These are phyloP conservation scores for Panagrolaimus sp. DNA, from an alignment of 1,140 invertebrate genomes.

Conservation along the genomic window DNA sequence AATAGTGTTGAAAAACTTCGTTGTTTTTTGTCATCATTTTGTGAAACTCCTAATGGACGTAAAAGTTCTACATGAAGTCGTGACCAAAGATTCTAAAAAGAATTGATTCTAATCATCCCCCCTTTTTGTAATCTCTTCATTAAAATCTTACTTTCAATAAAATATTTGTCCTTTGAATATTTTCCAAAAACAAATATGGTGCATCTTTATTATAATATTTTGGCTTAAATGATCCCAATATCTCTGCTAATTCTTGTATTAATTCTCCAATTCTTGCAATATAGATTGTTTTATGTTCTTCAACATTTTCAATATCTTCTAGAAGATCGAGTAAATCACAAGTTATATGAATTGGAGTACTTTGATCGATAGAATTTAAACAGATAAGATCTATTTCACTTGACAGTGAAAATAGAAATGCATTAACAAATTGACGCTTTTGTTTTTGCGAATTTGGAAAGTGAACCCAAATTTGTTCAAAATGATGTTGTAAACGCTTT, in stretches of 20 bases:
- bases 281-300: background rate
- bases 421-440: conserved; percentile 7
- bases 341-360: background rate
- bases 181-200: conserved; percentile 10
- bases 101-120: background rate
- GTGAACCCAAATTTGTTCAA: conserved; percentile 10
- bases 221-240: background rate
- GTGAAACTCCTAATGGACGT: background rate
- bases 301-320: background rate
- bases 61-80: conserved; percentile 1
- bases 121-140: background rate
- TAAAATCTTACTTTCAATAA: conserved; percentile 1
- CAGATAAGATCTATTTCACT: conserved; percentile 14
- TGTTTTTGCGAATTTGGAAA: conserved; percentile 1
- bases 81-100: conserved; percentile 6
- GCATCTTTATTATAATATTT: conserved; percentile 5
- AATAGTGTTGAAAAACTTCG: background rate
- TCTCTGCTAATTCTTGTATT: background rate
- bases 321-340: conserved; percentile 6
- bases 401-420: conserved; percentile 8
- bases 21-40: background rate
- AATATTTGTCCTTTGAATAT: conserved; percentile 2
- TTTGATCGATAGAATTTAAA: conserved; percentile 1
- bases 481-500: conserved; percentile 13
- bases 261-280: background rate